Evolutionary conservation across 2,888 invertebrate species (phyloP).

Genomic region (Microdon myrmicae): DNA sequence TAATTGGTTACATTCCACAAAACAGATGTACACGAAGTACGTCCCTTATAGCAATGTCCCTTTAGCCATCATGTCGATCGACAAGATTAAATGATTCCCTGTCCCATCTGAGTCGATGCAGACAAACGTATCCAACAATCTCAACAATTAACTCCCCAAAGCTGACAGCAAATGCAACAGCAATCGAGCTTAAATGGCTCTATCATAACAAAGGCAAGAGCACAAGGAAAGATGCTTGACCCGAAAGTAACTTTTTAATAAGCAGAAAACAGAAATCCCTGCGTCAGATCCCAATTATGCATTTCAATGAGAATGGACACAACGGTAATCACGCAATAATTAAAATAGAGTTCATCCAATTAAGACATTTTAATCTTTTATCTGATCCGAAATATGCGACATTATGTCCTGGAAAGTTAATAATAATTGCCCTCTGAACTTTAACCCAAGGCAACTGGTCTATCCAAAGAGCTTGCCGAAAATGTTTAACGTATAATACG

Average conservation of each 20-base stretch:
- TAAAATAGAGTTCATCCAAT: conserved; percentile 43
- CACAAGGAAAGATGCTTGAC: too few species aligned
- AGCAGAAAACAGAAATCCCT: not conserved
- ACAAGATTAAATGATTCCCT: too few species aligned
- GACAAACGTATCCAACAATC: too few species aligned
- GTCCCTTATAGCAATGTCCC: too few species aligned
- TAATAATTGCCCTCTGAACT: conserved; percentile 25
- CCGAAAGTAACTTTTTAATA: conserved; percentile 1
- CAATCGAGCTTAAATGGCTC: too few species aligned
- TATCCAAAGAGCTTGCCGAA: not conserved
- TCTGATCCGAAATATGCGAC: conserved; percentile 41
- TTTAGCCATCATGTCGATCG: too few species aligned
- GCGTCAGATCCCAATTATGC: conserved; percentile 25
- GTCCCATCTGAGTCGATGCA: too few species aligned
- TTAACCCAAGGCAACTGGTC: conserved; percentile 2
- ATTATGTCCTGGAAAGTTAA: conserved; percentile 36
- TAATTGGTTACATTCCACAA: too few species aligned
- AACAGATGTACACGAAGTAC: too few species aligned
- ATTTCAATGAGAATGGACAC: conserved; percentile 16
- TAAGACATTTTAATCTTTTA: conserved; percentile 47
- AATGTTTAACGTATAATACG: conserved; percentile 2
- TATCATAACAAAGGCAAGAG: too few species aligned
- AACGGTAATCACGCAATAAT: conserved; percentile 27
- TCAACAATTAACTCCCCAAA: too few species aligned
- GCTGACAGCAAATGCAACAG: too few species aligned